These are phyloP conservation scores for Triplophysa siluroides DNA, from an alignment of 2,113 vertebrate genomes.

Conservation along the genomic window DNA sequence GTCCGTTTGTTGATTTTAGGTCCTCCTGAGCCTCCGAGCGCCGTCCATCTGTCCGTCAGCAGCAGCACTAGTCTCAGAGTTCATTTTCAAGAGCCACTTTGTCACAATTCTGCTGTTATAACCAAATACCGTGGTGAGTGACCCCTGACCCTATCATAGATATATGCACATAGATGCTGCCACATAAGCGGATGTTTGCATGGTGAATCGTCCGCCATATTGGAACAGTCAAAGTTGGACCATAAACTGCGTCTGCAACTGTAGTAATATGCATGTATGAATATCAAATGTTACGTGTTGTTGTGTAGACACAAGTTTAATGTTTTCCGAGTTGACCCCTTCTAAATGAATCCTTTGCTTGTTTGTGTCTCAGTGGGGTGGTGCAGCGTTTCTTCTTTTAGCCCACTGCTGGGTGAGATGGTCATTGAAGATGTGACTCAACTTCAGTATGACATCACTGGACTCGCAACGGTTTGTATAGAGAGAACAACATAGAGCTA, in stretches of 20 bases:
- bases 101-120: conserved; percentile 83
- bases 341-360: conserved; percentile 64
- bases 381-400: conserved; percentile 79
- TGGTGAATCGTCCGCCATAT: too few relatives aligned
- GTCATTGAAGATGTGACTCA: conserved; percentile 78
- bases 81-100: conserved; percentile 84
- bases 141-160: not conserved
- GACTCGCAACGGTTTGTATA: conserved; percentile 75
- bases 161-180: too few relatives aligned
- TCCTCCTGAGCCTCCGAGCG: conserved; percentile 80
- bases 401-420: conserved; percentile 75
- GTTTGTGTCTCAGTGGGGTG: conserved; percentile 81
- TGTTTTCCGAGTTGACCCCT: not conserved
- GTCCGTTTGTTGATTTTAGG: conserved; percentile 65
- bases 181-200: too few relatives aligned
- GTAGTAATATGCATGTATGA: too few relatives aligned
- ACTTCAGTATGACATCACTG: conserved; percentile 79
- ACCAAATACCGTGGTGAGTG: conserved; percentile 88
- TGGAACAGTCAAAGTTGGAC: too few relatives aligned
- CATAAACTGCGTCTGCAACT: too few relatives aligned
- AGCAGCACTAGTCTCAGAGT: conserved; percentile 82
- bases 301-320: too few relatives aligned
- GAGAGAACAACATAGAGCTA: not conserved
- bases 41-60: conserved; percentile 78
- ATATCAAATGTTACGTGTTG: too few relatives aligned